phyloP scores from a whole-genome alignment of 2,888 invertebrate genomes.

The Leucoptera coffeella region DNA sequence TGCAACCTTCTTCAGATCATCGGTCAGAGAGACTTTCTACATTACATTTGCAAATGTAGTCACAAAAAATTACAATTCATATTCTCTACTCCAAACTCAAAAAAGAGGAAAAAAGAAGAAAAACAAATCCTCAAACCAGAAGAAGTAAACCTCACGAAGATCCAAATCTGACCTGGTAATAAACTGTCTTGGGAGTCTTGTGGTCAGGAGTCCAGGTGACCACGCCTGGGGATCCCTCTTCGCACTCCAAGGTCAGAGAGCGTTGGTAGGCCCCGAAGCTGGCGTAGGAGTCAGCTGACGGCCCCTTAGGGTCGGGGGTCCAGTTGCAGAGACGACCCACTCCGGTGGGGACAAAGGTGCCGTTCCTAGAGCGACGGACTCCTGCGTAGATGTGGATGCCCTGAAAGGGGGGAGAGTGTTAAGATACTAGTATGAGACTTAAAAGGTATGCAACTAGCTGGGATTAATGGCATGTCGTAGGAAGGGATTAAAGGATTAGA shows the following conservation, averaged over 20 bases:
- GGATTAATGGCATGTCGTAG: no score
- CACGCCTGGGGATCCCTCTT: slow-evolving; percentile 76
- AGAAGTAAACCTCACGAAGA: not conserved
- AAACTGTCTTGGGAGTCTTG: slow-evolving; percentile 84
- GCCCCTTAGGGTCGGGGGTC: slow-evolving; percentile 68
- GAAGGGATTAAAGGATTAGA: no score
- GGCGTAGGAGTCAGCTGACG: slow-evolving; percentile 72
- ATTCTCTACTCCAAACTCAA: no score
- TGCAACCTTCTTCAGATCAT: no score
- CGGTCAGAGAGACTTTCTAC: no score
- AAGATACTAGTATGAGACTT: no score
- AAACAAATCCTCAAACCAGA: not conserved
- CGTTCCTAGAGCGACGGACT: slow-evolving; percentile 61
- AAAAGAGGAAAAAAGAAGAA: not conserved
- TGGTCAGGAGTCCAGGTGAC: slow-evolving; percentile 83
- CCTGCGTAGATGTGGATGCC: slow-evolving; percentile 79
- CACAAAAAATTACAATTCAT: no score
- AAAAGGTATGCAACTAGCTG: no score
- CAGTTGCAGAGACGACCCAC: slow-evolving; percentile 83
- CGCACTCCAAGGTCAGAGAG: slow-evolving; percentile 75
- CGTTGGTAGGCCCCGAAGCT: slow-evolving; percentile 90
- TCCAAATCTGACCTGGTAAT: slow-evolving; percentile 67
- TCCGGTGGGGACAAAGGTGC: slow-evolving; percentile 67
- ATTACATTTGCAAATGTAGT: no score
- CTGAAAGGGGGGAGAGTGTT: no score